Evolutionary conservation across 2,888 invertebrate species (phyloP).

Genomic region (Abscondita cerata): DNA sequence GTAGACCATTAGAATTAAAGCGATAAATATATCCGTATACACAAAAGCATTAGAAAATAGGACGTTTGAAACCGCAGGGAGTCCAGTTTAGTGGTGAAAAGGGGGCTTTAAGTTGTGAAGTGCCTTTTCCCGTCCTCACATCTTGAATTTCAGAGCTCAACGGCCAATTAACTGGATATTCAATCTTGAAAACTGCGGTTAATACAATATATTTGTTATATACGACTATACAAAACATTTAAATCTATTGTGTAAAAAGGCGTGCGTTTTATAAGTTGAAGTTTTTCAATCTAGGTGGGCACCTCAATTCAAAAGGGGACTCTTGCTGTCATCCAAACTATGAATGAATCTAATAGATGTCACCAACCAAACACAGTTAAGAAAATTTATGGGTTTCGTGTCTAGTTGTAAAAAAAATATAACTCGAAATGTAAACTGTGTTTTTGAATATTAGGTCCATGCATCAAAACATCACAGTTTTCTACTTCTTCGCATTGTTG

Average conservation of each 20-base stretch:
- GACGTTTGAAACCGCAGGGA: conserved; percentile 35
- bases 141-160: conserved; percentile 37
- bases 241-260: conserved; percentile 31
- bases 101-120: conserved; percentile 44
- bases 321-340: conserved; percentile 25
- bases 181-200: conserved; percentile 39
- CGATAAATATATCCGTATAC: conserved; percentile 3
- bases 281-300: conserved; percentile 27
- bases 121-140: conserved; percentile 33
- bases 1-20: conserved; percentile 21
- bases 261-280: conserved; percentile 40
- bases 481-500: conserved; percentile 23
- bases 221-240: conserved; percentile 30
- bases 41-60: conserved; percentile 8
- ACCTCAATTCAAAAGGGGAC: conserved; percentile 19
- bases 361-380: conserved; percentile 43
- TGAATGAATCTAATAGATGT: conserved; percentile 48
- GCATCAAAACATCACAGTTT: conserved; percentile 19
- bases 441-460: conserved; percentile 19
- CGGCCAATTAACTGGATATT: conserved; percentile 49
- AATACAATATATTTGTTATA: conserved; percentile 43
- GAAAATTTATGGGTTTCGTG: conserved; percentile 44
- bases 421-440: conserved; percentile 38
- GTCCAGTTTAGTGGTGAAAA: conserved; percentile 40
- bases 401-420: conserved; percentile 36